Evolutionary conservation across 37 sponge, comb jelly and placozoan genomes (phyloP), one percentile per base, ranked within the genome.

Genomic region (Crambe crambe): DNA sequence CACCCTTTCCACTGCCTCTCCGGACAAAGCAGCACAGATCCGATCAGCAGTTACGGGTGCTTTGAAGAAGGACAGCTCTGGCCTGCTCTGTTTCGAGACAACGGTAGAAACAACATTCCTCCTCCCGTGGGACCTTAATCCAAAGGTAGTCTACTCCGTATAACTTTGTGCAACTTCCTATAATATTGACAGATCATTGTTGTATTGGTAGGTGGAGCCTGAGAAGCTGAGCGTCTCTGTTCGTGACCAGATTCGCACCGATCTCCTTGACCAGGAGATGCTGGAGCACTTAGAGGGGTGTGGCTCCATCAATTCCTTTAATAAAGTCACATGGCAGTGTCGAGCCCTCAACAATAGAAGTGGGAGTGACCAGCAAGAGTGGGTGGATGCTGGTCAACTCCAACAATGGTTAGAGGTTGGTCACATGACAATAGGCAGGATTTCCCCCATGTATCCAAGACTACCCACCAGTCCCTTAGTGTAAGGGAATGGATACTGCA

Each of bases 51-150:
- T 83, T 20, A 89, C 89, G 12, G 89, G 89, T 3, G 89, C 89
- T 1, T 73, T 89, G 66, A 23, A 31, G 44, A 70, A 61, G 4
- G 31, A 80, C 42, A 31, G 32, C 18, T 77, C 18, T 70, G 89
- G 89, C 22, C 37, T 89, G 68, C 80, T 77, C 41, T 83, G 77
- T 72, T 89, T 89, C 56, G 83, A 89, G 83, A 74, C 56, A 0
- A 61, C 70, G 0, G 89, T 89, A 42, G 89, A 89, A 56, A 89
- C 89, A 1, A 89, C 89, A 17, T 89, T 89, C 68, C 79, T 89
- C 38, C 84, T 89, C 0, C 89, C 89, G 32, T 89, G 89, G 89
- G 89, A 89, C 61, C 64, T 89, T 37, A 56, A 74, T 40, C 89
- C 89, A 5, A 76, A 25, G 39, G 72, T 71, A 40, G 21, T 32